Evolutionary conservation across 2,888 invertebrate genomes (phyloP).

Genomic region (Conomelus anceps): DNA sequence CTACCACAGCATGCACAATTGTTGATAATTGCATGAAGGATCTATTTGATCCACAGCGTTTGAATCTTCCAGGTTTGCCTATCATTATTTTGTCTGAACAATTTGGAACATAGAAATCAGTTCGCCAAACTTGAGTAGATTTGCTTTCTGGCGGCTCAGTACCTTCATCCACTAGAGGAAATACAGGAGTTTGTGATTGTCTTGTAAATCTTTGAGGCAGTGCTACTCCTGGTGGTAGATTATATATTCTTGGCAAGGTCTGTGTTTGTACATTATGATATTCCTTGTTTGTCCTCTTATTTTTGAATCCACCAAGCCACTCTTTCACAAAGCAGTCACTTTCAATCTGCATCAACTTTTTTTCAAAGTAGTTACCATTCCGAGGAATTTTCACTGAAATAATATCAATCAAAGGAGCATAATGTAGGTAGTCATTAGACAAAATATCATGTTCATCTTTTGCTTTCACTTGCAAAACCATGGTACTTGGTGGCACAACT

Average conservation of each 20-base stretch:
- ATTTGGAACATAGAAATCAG: conserved; percentile 53
- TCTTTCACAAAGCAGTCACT: conserved; percentile 60
- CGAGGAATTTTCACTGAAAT: conserved; percentile 48
- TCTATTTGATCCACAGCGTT: background rate
- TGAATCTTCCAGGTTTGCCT: conserved; percentile 37
- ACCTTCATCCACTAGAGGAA: conserved; percentile 25
- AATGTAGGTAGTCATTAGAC: conserved; percentile 16
- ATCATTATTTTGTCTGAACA: conserved; percentile 55
- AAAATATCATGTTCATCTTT: conserved; percentile 12
- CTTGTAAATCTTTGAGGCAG: conserved; percentile 38
- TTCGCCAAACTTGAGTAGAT: conserved; percentile 23
- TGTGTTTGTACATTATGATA: conserved; percentile 80
- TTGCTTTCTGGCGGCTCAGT: conserved; percentile 21
- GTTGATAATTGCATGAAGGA: background rate
- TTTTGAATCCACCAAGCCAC: conserved; percentile 72
- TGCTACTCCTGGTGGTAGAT: conserved; percentile 32
- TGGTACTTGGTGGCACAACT: conserved; percentile 36
- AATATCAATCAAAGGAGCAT: conserved; percentile 44
- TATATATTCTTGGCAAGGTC: conserved; percentile 31
- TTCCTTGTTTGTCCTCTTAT: conserved; percentile 59
- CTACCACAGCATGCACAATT: background rate
- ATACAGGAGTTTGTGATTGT: conserved; percentile 55
- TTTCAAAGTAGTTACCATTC: conserved; percentile 43
- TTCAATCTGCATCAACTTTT: conserved; percentile 53
- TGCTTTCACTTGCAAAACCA: conserved; percentile 32